Evolutionary conservation across 2,888 invertebrate genomes (phyloP), one percentile per base, ranked within the genome.

Genomic region (Eremobia ochroleuca): DNA sequence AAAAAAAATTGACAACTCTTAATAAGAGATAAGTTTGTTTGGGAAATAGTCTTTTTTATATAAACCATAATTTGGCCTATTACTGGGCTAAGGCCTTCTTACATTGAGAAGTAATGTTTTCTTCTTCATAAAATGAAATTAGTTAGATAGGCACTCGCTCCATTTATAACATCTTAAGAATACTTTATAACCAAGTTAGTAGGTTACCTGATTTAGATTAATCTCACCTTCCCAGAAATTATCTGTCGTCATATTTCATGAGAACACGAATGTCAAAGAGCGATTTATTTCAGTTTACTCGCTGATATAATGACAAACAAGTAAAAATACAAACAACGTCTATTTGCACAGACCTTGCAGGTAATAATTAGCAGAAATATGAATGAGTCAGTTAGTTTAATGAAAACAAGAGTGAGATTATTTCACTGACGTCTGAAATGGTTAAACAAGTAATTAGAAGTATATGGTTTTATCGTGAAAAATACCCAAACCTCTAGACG

Each of bases 181-280:
- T 28, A 49, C 21, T 34, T 28, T 18, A 65, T 21, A 28, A 82
- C 8, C 9, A 59, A 52, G 5, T 1, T 8, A 64, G 2, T 73
- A 81, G 34, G 40, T 66, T 15, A 49, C 65, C 68, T 28, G 13
- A 64, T 73, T 76, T 37, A 34, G 11, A 58, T 37, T 70, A 73
- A 84, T 69, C 69, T 40, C 69, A 67, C 66, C 62, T 83, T 86
- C 84, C n/a, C 15, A 86, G 86, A 84, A 83, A 52, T 67, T n/a
- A 73, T 55, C 58, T 73, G 43, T 73, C 79, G 72, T 86, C 79
- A 83, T 73, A 75, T 73, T 84, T 84, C 75, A 64, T 21, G 13
- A 61, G 79, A 75, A 83, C 81, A 76, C 21, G 43, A 76, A 86
- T 83, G 85, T 83, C 84, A 81, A 75, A 46, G 28, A 28, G 40